Evolutionary conservation across 2,888 invertebrate species (phyloP).

Genomic region (Eupithecia centaureata): DNA sequence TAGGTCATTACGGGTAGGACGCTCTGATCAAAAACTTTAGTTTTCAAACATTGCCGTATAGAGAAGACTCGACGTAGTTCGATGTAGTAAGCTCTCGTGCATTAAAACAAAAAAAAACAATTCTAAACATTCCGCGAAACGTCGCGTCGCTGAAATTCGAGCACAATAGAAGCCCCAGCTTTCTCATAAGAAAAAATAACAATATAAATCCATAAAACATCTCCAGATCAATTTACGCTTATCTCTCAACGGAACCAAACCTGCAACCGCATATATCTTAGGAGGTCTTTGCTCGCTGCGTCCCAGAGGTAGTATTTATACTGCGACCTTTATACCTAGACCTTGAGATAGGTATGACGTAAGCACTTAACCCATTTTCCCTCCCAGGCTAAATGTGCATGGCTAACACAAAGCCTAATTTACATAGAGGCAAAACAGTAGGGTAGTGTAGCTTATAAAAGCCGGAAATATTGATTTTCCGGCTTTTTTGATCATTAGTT

Average conservation of each 20-base stretch:
- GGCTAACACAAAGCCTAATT: conserved; percentile 1
- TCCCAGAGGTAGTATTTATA: not conserved
- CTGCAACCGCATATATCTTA: not conserved
- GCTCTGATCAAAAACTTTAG: too few relatives aligned
- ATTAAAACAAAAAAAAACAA: too few relatives aligned
- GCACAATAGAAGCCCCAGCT: too few relatives aligned
- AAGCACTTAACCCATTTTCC: conserved; percentile 11
- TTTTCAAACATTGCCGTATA: too few relatives aligned
- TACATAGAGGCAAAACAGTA: not conserved
- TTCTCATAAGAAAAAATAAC: too few relatives aligned
- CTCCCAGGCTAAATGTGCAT: not conserved
- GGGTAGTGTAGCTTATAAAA: not conserved
- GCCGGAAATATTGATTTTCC: not conserved
- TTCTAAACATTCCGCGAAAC: too few relatives aligned
- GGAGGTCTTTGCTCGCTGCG: not conserved
- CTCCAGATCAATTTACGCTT: not conserved
- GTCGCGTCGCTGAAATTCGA: too few relatives aligned
- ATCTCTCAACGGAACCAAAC: not conserved
- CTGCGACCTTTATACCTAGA: conserved; percentile 2
- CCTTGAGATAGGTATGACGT: conserved; percentile 5
- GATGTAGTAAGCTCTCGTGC: too few relatives aligned
- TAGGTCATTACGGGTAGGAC: too few relatives aligned
- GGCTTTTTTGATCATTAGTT: not conserved
- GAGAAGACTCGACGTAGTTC: too few relatives aligned
- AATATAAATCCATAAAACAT: too few relatives aligned